Conservation (phyloP, 2,113 vertebrate genomes). For the Cephalopholis sonnerati region DNA sequence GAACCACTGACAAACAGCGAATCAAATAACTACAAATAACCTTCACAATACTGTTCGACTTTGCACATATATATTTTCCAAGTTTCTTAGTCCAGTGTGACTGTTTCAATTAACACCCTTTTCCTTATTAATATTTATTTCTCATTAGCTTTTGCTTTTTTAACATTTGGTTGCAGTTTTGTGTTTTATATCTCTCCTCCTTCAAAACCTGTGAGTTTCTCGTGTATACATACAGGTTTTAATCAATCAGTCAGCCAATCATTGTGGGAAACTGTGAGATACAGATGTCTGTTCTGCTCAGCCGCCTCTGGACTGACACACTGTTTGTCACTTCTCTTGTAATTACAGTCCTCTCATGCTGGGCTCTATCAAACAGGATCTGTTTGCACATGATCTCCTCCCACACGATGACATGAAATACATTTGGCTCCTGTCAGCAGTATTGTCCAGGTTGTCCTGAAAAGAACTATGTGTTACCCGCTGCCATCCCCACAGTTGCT, state of each 20-base stretch:
- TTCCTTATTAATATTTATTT: not conserved
- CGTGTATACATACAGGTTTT: not conserved
- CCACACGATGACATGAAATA: constrained; percentile 73
- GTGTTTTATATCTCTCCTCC: not conserved
- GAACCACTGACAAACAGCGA: not conserved
- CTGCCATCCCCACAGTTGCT: constrained; percentile 55
- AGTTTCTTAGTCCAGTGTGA: not conserved
- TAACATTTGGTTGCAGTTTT: not conserved
- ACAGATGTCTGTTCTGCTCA: constrained; percentile 44
- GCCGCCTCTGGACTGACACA: constrained; percentile 42
- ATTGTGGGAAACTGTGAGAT: constrained; percentile 4
- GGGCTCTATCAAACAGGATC: constrained; percentile 74
- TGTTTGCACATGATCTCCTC: constrained; percentile 76
- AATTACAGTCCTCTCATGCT: constrained; percentile 65
- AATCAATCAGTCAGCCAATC: constrained; percentile 1
- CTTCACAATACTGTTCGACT: too few species aligned
- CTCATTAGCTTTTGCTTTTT: not conserved
- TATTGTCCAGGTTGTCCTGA: constrained; percentile 74
- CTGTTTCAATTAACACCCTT: not conserved
- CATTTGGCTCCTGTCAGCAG: constrained; percentile 60
- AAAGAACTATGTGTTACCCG: constrained; percentile 65
- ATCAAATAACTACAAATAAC: not conserved
- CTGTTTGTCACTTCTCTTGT: constrained; percentile 68
- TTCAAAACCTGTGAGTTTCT: not conserved
- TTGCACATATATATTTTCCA: not conserved